Base-by-base conservation (phyloP, 2,797 vertebrate genomes). In the Microctenopoma lineatum region DNA sequence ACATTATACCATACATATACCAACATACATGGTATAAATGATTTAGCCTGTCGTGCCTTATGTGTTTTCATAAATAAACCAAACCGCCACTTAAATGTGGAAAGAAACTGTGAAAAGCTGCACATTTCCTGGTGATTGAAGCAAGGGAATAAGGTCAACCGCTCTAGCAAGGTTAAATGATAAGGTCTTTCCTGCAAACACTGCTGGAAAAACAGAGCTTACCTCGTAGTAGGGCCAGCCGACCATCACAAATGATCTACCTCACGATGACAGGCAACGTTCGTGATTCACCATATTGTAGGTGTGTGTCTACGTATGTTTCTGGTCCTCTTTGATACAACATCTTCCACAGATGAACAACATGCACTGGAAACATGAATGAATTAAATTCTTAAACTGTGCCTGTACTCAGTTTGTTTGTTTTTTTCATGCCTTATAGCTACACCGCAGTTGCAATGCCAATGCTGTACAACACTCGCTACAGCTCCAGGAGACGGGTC, bases 361-460 rank as follows among this genome's bases (percentile, higher is more conserved):
- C 39, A 25, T 59, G 16, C 46, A 57, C 36, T 51, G 29, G 41
- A 52, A 63, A 47, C 13, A 70, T 52, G 2, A 59, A 55, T 42
- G 0, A 18, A 61, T 61, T 46, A 14, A 16, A 18, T 12, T 15
- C 32, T 45, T 16, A 44, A 15, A 0, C 44, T 18, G 1, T n/a
- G 4, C 7, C 10, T 47, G 7, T 27, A 25, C 5, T 45, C 59
- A 16, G 5, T 3, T 0, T 9, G 13, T 46, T 6, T 36, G 14
- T 59, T 62, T 64, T 34, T 12, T 45, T 61, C 7, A 9, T n/a
- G 61, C 27, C 36, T 60, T 52, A 32, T 93, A 99, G 98, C 87
- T 99, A 99, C 88, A 99, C 97, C 3, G 98, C 98, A 0, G 98
- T 99, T 78, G 97, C 97, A 14, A 97, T 99, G 97, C 98, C 98